A percentile compares a stretch with the other conserved stretches of the same genome.
These are phyloP conservation scores for Plebejus melissa DNA, from an alignment of 2,888 invertebrate species.

Conservation along the genomic window DNA sequence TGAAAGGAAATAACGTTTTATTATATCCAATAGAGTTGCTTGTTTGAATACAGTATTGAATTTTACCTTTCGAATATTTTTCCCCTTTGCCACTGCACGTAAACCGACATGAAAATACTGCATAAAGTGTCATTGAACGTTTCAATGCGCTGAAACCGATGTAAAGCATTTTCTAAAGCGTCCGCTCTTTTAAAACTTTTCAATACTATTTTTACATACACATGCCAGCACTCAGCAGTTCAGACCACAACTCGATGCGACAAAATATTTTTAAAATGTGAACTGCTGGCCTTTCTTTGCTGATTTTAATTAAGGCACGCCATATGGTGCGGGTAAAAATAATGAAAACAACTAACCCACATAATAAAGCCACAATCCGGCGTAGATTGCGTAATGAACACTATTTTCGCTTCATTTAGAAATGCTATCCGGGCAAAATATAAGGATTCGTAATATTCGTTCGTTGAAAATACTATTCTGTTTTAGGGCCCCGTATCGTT, in stretches of 20 bases:
- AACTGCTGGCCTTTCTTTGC: background rate
- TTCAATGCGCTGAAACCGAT: slow-evolving; percentile 8
- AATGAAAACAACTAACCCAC: background rate
- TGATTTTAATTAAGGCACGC: background rate
- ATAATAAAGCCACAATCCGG: background rate
- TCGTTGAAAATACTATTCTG: slow-evolving; percentile 28
- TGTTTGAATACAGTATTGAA: background rate
- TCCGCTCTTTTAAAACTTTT: slow-evolving; percentile 8
- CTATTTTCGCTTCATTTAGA: background rate
- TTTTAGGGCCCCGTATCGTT: slow-evolving; percentile 93
- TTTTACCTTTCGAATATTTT: background rate
- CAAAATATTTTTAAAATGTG: background rate
- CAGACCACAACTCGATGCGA: background rate
- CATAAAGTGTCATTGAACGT: slow-evolving; percentile 6
- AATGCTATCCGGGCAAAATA: background rate
- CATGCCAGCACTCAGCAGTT: background rate
- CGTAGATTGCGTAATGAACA: background rate
- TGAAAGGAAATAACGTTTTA: slow-evolving; percentile 1
- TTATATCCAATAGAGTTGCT: background rate
- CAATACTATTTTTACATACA: background rate
- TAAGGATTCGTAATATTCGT: slow-evolving; percentile 16
- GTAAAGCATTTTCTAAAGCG: slow-evolving; percentile 12
- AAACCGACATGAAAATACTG: slow-evolving; percentile 3
- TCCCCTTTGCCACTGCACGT: background rate
- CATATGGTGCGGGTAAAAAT: background rate